phyloP scores from a whole-genome alignment of 2,797 vertebrate genomes.

The Poliocrania exsul region DNA sequence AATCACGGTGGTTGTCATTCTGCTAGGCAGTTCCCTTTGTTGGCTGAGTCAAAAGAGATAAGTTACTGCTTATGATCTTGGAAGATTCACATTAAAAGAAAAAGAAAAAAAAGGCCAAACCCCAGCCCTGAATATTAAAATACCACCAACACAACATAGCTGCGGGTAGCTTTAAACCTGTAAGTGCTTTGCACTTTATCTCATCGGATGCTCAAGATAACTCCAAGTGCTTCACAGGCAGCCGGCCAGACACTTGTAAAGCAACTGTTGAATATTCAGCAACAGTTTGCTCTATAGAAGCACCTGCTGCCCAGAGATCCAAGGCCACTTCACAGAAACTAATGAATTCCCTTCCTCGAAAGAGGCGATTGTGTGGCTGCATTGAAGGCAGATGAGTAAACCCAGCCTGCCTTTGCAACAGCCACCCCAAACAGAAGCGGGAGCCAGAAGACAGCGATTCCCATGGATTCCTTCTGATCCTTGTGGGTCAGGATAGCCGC shows the following conservation, averaged over 20 bases:
- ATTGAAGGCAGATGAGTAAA: conserved; percentile 21
- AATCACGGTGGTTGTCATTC: conserved; percentile 10
- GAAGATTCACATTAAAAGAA: not conserved
- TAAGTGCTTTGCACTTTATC: conserved; percentile 19
- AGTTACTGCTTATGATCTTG: not conserved
- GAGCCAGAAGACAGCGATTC: conserved; percentile 9
- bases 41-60: conserved; percentile 11
- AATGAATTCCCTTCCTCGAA: conserved; percentile 41
- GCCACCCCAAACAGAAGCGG: conserved; percentile 4
- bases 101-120: not conserved
- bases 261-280: conserved; percentile 61
- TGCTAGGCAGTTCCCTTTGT: not conserved
- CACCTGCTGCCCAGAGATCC: conserved; percentile 61
- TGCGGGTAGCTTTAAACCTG: not conserved
- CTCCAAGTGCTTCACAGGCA: conserved; percentile 40
- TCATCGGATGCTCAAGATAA: conserved; percentile 31
- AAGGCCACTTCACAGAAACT: conserved; percentile 40
- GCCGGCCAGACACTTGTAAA: not conserved
- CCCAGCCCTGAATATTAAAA: not conserved
- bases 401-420: not conserved
- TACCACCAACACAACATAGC: not conserved
- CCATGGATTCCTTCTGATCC: conserved; percentile 16
- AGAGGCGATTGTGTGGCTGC: conserved; percentile 19
- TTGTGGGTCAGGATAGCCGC: not conserved
- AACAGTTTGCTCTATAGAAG: conserved; percentile 53